These are phyloP conservation scores for Epinotia brunnichana DNA, from an alignment of 2,888 invertebrate genomes.

Conservation along the genomic window DNA sequence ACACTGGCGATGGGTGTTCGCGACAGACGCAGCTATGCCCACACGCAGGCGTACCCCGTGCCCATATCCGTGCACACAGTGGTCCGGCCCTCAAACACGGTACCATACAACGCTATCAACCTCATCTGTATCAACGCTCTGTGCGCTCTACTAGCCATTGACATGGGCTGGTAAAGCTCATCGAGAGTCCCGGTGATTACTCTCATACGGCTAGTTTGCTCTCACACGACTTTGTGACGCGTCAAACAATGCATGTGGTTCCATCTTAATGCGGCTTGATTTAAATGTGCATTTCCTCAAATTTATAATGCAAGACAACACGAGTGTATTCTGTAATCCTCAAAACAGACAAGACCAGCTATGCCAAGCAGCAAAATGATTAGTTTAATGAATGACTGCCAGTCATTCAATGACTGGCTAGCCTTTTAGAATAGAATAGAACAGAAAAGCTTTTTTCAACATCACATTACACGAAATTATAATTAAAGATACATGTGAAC, in stretches of 20 bases:
- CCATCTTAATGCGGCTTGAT: no score
- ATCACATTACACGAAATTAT: no score
- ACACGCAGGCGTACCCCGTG: conserved; percentile 27
- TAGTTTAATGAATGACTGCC: background rate
- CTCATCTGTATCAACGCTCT: conserved; percentile 5
- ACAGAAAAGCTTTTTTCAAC: no score
- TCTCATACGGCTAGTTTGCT: background rate
- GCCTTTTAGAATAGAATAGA: no score
- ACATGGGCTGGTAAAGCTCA: background rate
- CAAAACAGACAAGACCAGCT: no score
- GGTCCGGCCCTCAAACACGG: conserved; percentile 29
- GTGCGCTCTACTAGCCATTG: conserved; percentile 11
- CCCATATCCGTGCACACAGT: conserved; percentile 38
- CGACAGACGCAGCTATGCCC: conserved; percentile 47
- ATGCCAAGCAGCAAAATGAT: no score
- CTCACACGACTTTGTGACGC: background rate
- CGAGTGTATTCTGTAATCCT: background rate
- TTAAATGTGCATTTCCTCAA: no score
- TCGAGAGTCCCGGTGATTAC: background rate
- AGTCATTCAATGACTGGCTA: no score
- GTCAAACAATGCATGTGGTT: no score
- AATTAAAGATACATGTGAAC: no score
- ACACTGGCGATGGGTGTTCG: conserved; percentile 46
- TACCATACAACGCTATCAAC: conserved; percentile 3
- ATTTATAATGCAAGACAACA: background rate